Conservation (phyloP, 2,888 invertebrate species). For the Onchidella celtica region DNA sequence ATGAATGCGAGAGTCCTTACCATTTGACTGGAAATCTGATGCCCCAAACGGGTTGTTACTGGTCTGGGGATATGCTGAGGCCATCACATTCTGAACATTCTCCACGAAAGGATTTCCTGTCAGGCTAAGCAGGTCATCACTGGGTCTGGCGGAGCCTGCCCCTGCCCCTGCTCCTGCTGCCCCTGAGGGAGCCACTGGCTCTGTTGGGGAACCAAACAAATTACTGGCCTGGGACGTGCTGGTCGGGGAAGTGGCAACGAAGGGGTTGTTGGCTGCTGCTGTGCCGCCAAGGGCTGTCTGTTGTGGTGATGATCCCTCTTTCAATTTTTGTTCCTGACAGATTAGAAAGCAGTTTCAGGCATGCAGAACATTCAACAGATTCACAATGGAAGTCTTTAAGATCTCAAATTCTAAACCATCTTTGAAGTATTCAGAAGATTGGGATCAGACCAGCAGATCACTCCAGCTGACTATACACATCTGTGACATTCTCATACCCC, state of each 20-base stretch:
- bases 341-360: not conserved
- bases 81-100: slow-evolving; percentile 74
- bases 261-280: slow-evolving; percentile 64
- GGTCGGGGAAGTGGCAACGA: slow-evolving; percentile 57
- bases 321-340: slow-evolving; percentile 66
- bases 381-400: too few relatives aligned
- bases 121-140: slow-evolving; percentile 92
- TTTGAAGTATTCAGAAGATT: too few relatives aligned
- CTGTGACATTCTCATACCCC: too few relatives aligned
- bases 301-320: slow-evolving; percentile 57
- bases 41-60: slow-evolving; percentile 62
- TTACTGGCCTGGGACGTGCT: slow-evolving; percentile 56
- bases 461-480: too few relatives aligned
- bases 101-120: slow-evolving; percentile 91
- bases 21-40: slow-evolving; percentile 49
- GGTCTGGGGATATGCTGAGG: slow-evolving; percentile 58
- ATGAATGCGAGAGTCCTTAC: slow-evolving; percentile 16
- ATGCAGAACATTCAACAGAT: too few relatives aligned
- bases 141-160: slow-evolving; percentile 84
- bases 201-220: slow-evolving; percentile 50
- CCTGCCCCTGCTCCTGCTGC: not conserved
- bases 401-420: too few relatives aligned
- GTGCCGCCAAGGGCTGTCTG: slow-evolving; percentile 57
- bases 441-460: too few relatives aligned
- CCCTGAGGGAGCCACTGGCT: slow-evolving; percentile 9